Evolutionary conservation across 1,140 invertebrate species (phyloP).

Genomic region (Araneus ventricosus): DNA sequence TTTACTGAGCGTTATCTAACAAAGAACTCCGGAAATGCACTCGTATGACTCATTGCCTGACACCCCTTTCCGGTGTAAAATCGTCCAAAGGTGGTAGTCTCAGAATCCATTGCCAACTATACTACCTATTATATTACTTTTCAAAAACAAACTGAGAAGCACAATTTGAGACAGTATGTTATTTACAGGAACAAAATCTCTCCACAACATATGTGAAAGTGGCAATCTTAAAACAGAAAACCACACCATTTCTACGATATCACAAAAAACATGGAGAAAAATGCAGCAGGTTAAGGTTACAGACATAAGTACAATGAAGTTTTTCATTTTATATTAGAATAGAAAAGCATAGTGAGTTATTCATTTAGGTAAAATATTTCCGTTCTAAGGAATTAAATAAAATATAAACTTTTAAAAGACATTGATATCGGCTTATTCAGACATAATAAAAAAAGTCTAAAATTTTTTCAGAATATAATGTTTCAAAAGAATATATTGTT

Average conservation of each 20-base stretch:
- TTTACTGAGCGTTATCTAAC: too few species aligned
- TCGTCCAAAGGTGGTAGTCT: too few species aligned
- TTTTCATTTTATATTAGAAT: background rate
- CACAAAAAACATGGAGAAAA: slow-evolving; percentile 21
- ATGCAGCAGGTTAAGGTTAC: background rate
- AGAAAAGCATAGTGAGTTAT: too few species aligned
- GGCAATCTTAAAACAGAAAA: slow-evolving; percentile 46
- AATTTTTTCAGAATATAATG: background rate
- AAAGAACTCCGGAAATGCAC: too few species aligned
- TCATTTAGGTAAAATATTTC: background rate
- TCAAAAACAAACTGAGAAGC: too few species aligned
- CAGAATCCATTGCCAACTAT: too few species aligned
- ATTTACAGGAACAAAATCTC: background rate
- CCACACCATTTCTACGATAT: slow-evolving; percentile 13
- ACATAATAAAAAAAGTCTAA: too few species aligned
- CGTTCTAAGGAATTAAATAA: too few species aligned
- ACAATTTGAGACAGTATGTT: background rate
- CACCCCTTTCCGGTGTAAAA: too few species aligned
- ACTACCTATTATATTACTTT: too few species aligned
- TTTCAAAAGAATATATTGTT: background rate
- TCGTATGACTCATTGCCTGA: too few species aligned
- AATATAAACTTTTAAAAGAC: background rate
- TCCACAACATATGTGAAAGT: background rate
- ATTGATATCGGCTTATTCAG: background rate
- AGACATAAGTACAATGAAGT: background rate